These are phyloP conservation scores for Erebia aethiops DNA, from an alignment of 2,888 invertebrate species.

Conservation along the genomic window DNA sequence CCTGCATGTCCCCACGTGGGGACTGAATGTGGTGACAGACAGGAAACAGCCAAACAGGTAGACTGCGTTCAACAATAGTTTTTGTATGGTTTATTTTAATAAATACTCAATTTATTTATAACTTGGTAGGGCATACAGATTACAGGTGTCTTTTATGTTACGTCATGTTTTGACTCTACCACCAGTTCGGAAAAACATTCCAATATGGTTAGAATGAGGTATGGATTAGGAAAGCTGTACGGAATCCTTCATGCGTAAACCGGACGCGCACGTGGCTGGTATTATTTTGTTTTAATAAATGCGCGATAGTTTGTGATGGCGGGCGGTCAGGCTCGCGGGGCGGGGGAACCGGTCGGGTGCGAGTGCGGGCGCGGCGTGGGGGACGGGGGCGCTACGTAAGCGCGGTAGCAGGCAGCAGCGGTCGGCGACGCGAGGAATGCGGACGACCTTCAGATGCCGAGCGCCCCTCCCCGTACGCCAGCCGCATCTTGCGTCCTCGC, in stretches of 20 bases:
- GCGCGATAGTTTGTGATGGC: conserved; percentile 59
- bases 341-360: conserved; percentile 51
- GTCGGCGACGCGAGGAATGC: conserved; percentile 82
- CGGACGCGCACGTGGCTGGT: conserved; percentile 24
- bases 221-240: not conserved
- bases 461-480: conserved; percentile 77
- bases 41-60: too few species aligned
- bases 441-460: conserved; percentile 83
- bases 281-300: conserved; percentile 53
- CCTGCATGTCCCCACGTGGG: too few species aligned
- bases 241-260: conserved; percentile 15
- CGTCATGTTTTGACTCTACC: too few species aligned
- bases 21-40: too few species aligned
- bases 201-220: not conserved
- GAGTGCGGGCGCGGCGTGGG: conserved; percentile 54
- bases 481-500: conserved; percentile 83
- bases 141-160: too few species aligned
- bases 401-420: conserved; percentile 83
- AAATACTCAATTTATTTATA: too few species aligned
- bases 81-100: too few species aligned
- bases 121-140: too few species aligned
- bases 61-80: too few species aligned
- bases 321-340: conserved; percentile 65
- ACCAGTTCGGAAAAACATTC: too few species aligned
- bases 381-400: conserved; percentile 81